Evolutionary conservation across 2,797 vertebrate genomes (phyloP).

Genomic region (Trematomus bernacchii): DNA sequence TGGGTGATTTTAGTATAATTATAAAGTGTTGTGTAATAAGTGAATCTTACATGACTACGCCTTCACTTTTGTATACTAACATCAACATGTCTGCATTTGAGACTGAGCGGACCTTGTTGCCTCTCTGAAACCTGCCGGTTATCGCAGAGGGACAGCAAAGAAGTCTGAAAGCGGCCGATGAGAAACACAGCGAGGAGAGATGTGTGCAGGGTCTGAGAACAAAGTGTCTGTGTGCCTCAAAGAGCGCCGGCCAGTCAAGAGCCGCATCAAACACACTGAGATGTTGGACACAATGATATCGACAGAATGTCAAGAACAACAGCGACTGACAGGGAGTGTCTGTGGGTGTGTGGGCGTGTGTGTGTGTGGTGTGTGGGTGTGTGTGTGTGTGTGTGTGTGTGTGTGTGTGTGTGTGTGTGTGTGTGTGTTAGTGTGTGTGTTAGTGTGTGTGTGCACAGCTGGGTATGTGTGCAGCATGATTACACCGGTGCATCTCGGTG

Average conservation of each 20-base stretch:
- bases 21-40: not conserved
- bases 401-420: slow-evolving; percentile 33
- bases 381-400: slow-evolving; percentile 8
- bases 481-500: slow-evolving; percentile 49
- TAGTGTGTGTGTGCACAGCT: slow-evolving; percentile 35
- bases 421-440: slow-evolving; percentile 17
- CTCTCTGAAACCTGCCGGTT: slow-evolving; percentile 65
- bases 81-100: slow-evolving; percentile 14
- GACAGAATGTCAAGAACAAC: slow-evolving; percentile 84
- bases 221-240: slow-evolving; percentile 72
- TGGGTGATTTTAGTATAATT: not conserved
- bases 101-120: slow-evolving; percentile 17
- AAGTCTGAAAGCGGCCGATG: slow-evolving; percentile 45
- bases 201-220: slow-evolving; percentile 58
- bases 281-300: slow-evolving; percentile 81
- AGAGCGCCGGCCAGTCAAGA: slow-evolving; percentile 66
- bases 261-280: slow-evolving; percentile 76
- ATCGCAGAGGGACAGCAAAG: slow-evolving; percentile 70
- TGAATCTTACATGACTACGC: not conserved
- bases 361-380: slow-evolving; percentile 20
- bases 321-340: slow-evolving; percentile 58
- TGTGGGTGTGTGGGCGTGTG: slow-evolving; percentile 34
- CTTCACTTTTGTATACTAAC: not conserved
- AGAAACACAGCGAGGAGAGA: slow-evolving; percentile 41
- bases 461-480: slow-evolving; percentile 41